Evolutionary conservation across 2,113 vertebrate genomes (phyloP).

Genomic region (Chaetura pelagica): DNA sequence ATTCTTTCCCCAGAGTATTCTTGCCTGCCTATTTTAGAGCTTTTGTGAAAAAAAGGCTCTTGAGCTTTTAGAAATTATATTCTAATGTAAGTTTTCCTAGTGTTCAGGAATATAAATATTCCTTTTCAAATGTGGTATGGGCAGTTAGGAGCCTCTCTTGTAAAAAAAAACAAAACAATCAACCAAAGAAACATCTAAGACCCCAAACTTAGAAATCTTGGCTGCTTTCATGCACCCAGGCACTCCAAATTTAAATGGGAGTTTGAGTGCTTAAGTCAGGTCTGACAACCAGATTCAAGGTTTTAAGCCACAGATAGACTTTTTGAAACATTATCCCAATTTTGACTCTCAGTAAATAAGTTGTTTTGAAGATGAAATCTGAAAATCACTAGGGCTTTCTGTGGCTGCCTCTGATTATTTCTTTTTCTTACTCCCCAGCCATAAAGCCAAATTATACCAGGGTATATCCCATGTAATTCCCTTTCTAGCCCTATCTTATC

Average conservation of each 20-base stretch:
- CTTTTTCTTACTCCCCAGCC: background rate
- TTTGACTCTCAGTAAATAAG: background rate
- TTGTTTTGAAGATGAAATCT: slow-evolving; percentile 15
- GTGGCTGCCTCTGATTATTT: background rate
- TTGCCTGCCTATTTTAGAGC: background rate
- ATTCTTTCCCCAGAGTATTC: background rate
- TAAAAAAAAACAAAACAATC: background rate
- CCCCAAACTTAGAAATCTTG: background rate
- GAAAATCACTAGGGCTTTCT: background rate
- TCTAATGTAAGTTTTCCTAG: background rate
- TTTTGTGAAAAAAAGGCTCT: background rate
- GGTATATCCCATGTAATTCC: slow-evolving; percentile 53
- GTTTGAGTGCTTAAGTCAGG: background rate
- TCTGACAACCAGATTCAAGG: background rate
- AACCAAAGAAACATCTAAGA: background rate
- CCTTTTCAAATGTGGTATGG: background rate
- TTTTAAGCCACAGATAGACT: background rate
- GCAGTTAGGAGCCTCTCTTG: background rate
- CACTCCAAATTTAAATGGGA: background rate
- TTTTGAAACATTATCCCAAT: background rate
- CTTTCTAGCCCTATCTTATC: slow-evolving; percentile 33
- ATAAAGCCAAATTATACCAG: slow-evolving; percentile 17
- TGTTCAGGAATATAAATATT: background rate
- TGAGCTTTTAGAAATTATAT: background rate
- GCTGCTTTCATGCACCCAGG: fast-evolving